A percentile compares a stretch with the other conserved stretches of the same genome.
Conservation (phyloP, 2,888 invertebrate species). For the Drosophila merina region DNA sequence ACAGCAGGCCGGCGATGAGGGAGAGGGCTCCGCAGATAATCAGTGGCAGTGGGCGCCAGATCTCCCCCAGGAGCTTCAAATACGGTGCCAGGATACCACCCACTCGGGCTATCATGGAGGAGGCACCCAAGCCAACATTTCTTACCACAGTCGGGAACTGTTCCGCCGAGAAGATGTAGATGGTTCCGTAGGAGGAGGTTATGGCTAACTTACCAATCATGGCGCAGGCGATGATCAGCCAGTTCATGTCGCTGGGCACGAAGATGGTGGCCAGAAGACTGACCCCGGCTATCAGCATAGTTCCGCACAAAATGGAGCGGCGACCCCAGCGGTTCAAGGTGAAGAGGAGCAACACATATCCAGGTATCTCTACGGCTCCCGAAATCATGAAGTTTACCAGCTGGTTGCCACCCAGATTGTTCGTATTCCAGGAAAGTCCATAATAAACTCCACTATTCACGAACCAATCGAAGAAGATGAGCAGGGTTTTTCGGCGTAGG, state of each 20-base stretch:
- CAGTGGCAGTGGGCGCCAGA: slow-evolving; percentile 89
- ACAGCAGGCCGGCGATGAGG: slow-evolving; percentile 89
- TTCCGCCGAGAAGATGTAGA: slow-evolving; percentile 90
- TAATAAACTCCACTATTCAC: slow-evolving; percentile 91
- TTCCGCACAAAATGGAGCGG: slow-evolving; percentile 88
- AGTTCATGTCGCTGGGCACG: slow-evolving; percentile 85
- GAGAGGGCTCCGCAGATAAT: slow-evolving; percentile 90
- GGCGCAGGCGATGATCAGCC: slow-evolving; percentile 87
- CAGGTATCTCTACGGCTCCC: slow-evolving; percentile 90
- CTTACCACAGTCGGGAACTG: slow-evolving; percentile 91
- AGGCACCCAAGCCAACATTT: slow-evolving; percentile 93
- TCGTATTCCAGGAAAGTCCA: slow-evolving; percentile 91
- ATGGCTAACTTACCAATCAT: slow-evolving; percentile 90
- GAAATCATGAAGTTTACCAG: slow-evolving; percentile 90
- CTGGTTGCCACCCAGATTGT: slow-evolving; percentile 90
- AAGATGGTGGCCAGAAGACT: slow-evolving; percentile 86
- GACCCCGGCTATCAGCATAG: slow-evolving; percentile 88
- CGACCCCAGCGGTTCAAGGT: slow-evolving; percentile 90
- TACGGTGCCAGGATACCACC: slow-evolving; percentile 90
- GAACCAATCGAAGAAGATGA: slow-evolving; percentile 91
- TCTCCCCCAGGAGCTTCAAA: slow-evolving; percentile 88
- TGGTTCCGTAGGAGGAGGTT: slow-evolving; percentile 89
- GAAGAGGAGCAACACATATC: slow-evolving; percentile 87
- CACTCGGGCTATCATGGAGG: slow-evolving; percentile 93
- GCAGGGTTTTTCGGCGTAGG: slow-evolving; percentile 87